These are phyloP conservation scores for Siniperca knerii DNA, from an alignment of 2,113 vertebrate species.

Conservation along the genomic window DNA sequence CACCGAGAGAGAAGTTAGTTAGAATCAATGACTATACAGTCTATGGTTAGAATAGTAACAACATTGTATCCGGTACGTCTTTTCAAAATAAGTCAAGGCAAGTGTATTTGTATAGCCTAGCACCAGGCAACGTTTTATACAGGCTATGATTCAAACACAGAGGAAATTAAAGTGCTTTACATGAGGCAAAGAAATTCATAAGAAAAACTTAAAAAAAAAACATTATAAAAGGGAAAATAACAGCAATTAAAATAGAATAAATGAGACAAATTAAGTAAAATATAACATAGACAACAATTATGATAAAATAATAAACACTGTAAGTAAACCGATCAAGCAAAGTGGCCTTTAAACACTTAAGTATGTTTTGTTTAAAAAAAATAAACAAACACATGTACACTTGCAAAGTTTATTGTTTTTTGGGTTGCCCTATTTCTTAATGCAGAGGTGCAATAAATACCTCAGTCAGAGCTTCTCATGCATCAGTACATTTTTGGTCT, in stretches of 20 bases:
- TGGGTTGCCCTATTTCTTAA: too few species aligned
- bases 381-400: neutral
- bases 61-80: neutral
- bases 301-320: neutral
- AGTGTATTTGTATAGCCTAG: neutral
- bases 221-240: neutral
- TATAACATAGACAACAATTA: neutral
- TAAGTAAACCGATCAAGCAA: neutral
- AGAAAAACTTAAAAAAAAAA: neutral
- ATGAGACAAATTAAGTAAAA: neutral
- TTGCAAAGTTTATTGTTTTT: too few species aligned
- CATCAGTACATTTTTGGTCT: neutral
- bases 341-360: neutral
- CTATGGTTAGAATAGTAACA: too few species aligned
- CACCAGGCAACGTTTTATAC: too few species aligned
- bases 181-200: neutral
- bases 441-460: too few species aligned
- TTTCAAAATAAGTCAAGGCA: constrained; percentile 61
- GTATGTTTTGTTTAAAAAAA: neutral
- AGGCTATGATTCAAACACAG: neutral
- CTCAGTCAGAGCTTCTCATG: too few species aligned
- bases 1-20: neutral
- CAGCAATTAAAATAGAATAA: neutral
- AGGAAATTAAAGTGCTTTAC: neutral
- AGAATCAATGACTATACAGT: too few species aligned